Base-by-base conservation (phyloP, 1,140 invertebrate genomes). In the Lucilia sericata region DNA sequence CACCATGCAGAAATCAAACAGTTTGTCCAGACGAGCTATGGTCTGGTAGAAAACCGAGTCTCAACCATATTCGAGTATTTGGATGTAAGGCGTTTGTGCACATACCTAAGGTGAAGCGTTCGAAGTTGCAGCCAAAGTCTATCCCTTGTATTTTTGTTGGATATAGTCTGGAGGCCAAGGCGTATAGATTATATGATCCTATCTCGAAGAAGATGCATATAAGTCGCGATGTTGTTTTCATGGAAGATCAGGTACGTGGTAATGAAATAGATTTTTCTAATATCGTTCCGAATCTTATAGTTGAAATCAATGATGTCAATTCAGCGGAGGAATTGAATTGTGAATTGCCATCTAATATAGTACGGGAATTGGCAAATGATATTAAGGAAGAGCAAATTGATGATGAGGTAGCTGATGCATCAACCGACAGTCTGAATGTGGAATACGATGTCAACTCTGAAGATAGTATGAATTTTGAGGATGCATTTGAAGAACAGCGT, bases 111-210 rank as follows among this genome's bases (percentile, higher is more conserved):
- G 74, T 86, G 36, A 86, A 85, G 70, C 60, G 82, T 83, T 75
- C 83, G 12, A 90, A 91, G 84, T 87, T 88, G 30, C 85, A 87
- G 30, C 30, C 74, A 13, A 86, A 86, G 82, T 86, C 87, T 17
- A 74, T 65, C 55, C 81, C 87, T 83, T 86, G 87, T 55, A 85
- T 88, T 4, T 85, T 92, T 76, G 76, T 91, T 19, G 89, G 88
- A 13, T 90, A 89, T 83, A 82, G 84, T 55, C 86, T 85, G 13
- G 74, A 87, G 82, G 84, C 84, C 13, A 89, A 91, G 78, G 88
- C 85, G 10, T 88, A 88, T 84, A 84, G 30, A 86, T 84, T 30
- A 30, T 30, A 30, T 30, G 25, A 30, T 30, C 25, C 25, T 30
- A 30, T 30, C 1, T 30, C 25, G 5, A 87, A 86, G 55, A 87